phyloP scores from a whole-genome alignment of 2,797 vertebrate genomes.

The Takifugu rubripes region DNA sequence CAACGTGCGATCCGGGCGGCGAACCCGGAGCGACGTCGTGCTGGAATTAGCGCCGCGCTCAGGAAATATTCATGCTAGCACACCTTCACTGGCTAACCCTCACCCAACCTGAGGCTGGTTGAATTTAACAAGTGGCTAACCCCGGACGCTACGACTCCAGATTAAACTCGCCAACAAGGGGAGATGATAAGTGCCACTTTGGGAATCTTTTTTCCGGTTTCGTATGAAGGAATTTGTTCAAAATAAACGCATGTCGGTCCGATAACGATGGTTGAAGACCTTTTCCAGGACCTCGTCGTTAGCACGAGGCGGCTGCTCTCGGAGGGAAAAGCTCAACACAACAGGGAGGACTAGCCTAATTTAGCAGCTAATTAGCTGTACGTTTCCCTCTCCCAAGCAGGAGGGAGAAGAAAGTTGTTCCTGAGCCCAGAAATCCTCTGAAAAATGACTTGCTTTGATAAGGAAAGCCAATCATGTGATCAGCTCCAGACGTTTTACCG shows the following conservation, averaged over 20 bases:
- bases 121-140: no score
- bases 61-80: background rate
- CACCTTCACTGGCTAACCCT: background rate
- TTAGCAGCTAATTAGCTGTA: background rate
- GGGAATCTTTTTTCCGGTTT: background rate
- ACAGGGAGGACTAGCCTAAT: constrained; percentile 2
- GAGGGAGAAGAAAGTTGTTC: background rate
- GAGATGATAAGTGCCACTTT: background rate
- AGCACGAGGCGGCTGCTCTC: background rate
- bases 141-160: no score
- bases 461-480: constrained; percentile 39
- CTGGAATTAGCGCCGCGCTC: no score
- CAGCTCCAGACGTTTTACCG: constrained; percentile 32
- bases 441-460: constrained; percentile 34
- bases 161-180: background rate
- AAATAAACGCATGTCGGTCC: constrained; percentile 11
- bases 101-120: no score
- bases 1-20: no score
- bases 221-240: constrained; percentile 23
- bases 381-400: background rate
- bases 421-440: constrained; percentile 1
- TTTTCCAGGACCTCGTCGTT: no score
- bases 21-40: no score
- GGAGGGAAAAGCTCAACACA: constrained; percentile 3
- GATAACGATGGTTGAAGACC: background rate